Conservation (phyloP, 2,797 vertebrate genomes). For the Anniella stebbinsi region DNA sequence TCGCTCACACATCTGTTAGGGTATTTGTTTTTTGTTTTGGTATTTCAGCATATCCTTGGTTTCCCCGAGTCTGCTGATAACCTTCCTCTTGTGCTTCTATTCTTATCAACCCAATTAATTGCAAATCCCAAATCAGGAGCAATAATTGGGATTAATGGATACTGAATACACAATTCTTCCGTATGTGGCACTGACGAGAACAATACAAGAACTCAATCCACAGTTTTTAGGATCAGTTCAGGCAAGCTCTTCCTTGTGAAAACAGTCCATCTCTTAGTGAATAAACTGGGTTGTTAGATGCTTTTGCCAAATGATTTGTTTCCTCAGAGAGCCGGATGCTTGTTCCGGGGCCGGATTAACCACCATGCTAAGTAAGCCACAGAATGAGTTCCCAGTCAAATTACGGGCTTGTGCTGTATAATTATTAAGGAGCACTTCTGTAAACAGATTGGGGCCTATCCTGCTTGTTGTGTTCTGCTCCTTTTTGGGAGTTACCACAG, state of each 20-base stretch:
- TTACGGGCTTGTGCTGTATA: background rate
- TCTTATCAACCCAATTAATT: background rate
- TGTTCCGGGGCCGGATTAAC: conserved; percentile 3
- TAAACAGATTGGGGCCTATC: background rate
- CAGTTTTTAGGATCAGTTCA: background rate
- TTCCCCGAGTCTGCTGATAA: background rate
- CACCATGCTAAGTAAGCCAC: background rate
- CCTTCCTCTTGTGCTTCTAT: background rate
- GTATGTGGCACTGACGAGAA: background rate
- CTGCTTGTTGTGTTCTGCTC: background rate
- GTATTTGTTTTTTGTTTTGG: no score
- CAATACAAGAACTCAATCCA: background rate
- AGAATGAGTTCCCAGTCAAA: background rate
- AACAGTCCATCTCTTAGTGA: background rate
- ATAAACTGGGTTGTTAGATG: background rate
- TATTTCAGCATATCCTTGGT: no score
- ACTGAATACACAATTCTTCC: background rate
- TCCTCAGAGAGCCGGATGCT: background rate
- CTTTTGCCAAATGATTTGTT: background rate
- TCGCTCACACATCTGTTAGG: no score
- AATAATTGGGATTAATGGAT: background rate
- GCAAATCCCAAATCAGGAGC: background rate
- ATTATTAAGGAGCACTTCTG: background rate
- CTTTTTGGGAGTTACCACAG: background rate
- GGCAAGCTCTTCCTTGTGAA: background rate